Percentiles rank a stretch among this genome's conserved stretches.
Evolutionary conservation across 1,140 invertebrate genomes (phyloP).

Genomic region (Platyura marginata): DNA sequence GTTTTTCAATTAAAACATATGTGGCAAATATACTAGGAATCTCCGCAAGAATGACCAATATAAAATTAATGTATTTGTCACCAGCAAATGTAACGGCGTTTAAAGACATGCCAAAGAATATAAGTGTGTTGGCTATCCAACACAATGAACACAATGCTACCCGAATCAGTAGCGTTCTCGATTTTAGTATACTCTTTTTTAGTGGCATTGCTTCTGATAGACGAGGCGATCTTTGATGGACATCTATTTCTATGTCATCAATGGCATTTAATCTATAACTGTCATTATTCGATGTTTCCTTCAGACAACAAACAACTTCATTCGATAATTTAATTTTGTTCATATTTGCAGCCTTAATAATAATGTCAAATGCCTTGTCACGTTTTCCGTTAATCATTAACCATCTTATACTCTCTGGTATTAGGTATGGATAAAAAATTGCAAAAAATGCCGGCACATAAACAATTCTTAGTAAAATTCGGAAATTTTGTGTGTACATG

Average conservation of each 20-base stretch:
- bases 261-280: too few relatives aligned
- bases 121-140: conserved; percentile 48
- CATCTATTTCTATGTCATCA: too few relatives aligned
- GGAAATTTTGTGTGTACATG: conserved; percentile 50
- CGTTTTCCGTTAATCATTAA: conserved; percentile 46
- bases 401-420: conserved; percentile 54
- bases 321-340: conserved; percentile 11
- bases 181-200: too few relatives aligned
- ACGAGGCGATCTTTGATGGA: too few relatives aligned
- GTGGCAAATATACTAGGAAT: conserved; percentile 49
- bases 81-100: conserved; percentile 60
- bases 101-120: conserved; percentile 66
- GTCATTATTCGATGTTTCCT: conserved; percentile 6
- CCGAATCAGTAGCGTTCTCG: conserved; percentile 32
- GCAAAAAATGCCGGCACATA: conserved; percentile 45
- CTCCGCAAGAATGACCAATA: conserved; percentile 47
- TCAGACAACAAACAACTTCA: conserved; percentile 6
- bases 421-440: conserved; percentile 35
- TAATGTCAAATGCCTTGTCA: conserved; percentile 48
- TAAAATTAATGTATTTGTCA: conserved; percentile 48
- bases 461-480: conserved; percentile 40
- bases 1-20: conserved; percentile 38
- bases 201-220: too few relatives aligned
- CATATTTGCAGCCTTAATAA: conserved; percentile 27
- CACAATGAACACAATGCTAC: conserved; percentile 43